Percentiles rank a stretch among this genome's conserved stretches.
These are phyloP conservation scores for Scaptomyza flava DNA, from an alignment of 2,888 invertebrate species.

Conservation along the genomic window DNA sequence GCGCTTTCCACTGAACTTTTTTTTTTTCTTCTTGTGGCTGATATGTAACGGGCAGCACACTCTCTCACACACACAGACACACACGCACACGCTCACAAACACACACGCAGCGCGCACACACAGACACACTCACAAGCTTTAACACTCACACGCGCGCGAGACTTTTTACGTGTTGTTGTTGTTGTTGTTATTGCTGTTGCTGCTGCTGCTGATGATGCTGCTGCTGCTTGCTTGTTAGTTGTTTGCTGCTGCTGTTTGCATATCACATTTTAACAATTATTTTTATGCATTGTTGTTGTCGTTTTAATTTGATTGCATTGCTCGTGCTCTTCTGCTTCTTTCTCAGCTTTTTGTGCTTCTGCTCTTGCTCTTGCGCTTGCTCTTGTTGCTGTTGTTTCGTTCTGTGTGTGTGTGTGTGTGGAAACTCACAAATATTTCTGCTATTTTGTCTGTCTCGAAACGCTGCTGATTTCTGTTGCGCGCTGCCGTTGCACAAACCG, in stretches of 20 bases:
- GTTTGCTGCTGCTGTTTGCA: conserved; percentile 32
- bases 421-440: conserved; percentile 36
- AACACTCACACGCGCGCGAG: conserved; percentile 53
- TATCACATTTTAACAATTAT: conserved; percentile 53
- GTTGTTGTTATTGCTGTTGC: conserved; percentile 18
- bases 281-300: conserved; percentile 18
- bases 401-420: conserved; percentile 30
- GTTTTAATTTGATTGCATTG: conserved; percentile 26
- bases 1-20: conserved; percentile 48
- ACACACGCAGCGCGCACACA: conserved; percentile 44
- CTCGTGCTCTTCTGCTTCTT: conserved; percentile 6
- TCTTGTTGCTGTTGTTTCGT: conserved; percentile 21
- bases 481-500: conserved; percentile 79
- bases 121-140: conserved; percentile 20
- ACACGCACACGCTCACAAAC: conserved; percentile 27
- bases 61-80: conserved; percentile 38
- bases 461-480: conserved; percentile 44
- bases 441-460: conserved; percentile 21
- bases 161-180: conserved; percentile 40
- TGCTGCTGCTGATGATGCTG: conserved; percentile 7
- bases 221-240: conserved; percentile 31
- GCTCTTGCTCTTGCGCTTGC: conserved; percentile 21
- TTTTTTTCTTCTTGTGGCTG: conserved; percentile 45
- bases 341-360: conserved; percentile 7
- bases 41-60: conserved; percentile 67